Conservation (phyloP, 2,113 vertebrate species). For the Phyllopteryx taeniolatus region DNA sequence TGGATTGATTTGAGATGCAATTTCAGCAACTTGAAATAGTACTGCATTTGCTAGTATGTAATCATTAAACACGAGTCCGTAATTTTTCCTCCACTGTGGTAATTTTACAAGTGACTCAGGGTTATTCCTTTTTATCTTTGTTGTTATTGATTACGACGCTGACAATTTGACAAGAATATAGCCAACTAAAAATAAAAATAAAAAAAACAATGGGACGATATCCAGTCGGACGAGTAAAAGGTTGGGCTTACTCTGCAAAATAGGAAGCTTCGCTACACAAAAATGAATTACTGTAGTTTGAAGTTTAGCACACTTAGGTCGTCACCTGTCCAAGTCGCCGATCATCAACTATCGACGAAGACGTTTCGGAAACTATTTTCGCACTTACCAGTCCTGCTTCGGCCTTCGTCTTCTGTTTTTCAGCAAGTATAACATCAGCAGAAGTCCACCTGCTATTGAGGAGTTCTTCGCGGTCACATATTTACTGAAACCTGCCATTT, state of each 20-base stretch:
- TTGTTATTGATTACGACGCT: too few relatives aligned
- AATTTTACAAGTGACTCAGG: too few relatives aligned
- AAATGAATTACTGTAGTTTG: neutral
- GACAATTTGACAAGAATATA: too few relatives aligned
- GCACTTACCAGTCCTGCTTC: conserved; percentile 65
- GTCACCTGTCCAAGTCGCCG: conserved; percentile 25
- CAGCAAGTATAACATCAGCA: conserved; percentile 79
- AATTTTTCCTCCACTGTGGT: too few relatives aligned
- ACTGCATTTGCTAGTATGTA: neutral
- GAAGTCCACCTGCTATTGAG: conserved; percentile 78
- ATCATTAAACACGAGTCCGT: too few relatives aligned
- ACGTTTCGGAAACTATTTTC: neutral
- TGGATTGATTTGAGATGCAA: neutral
- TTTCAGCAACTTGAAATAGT: neutral
- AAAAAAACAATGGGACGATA: too few relatives aligned
- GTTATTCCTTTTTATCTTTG: too few relatives aligned
- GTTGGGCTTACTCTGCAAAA: neutral
- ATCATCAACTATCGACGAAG: too few relatives aligned
- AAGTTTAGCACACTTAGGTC: neutral
- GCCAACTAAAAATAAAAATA: too few relatives aligned
- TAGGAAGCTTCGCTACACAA: neutral
- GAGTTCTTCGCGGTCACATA: conserved; percentile 84
- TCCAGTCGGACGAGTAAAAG: neutral
- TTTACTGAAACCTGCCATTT: conserved; percentile 90
- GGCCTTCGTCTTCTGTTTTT: conserved; percentile 62